Base-by-base conservation (phyloP, 2,113 vertebrate genomes). In the Cephalopholis sonnerati region DNA sequence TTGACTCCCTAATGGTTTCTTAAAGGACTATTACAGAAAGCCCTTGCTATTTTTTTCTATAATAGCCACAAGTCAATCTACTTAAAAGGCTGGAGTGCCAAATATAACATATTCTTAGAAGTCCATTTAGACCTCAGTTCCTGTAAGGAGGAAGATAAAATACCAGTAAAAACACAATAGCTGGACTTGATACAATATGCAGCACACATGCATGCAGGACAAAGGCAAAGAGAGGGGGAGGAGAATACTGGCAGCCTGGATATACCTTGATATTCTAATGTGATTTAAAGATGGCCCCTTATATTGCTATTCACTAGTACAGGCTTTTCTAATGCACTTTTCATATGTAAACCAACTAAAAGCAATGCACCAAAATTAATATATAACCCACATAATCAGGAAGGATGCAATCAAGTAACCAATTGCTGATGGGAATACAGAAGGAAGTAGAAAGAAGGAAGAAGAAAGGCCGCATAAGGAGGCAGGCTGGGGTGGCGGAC, bases 1-100 rank as follows among this genome's bases (percentile, higher is more conserved):
- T 92, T 93, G 91, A 91, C 92, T 93, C 81, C 78, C 93, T 95
- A 94, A 95, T 95, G 93, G 93, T 76, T 92, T 95, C 89, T 94
- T 94, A 93, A 94, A 93, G 85, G 86, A 88, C 92, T 89, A 92
- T 94, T 95, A 94, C 81, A 87, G 72, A 83, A 82, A 89, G 74
- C 73, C 46, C 27, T 77, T 57, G 78, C 79, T 81, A 84, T 93
- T 94, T 91, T 90, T 89, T 86, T 88, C 88, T 68, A 53, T 93
- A 92, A 93, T 84, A 87, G 89, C 84, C 81, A 73, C 79, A 72
- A 90, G 93, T 92, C 90, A 93, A 93, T 93, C 89, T 74, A 70
- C 68, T 81, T 82, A 83, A 90, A 73, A 91, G 87, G 72, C 78
- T 87, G 29, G 36, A 65, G 69, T 80, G 77, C 68, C 81, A 78